These are phyloP conservation scores for Scaptomyza cyrtandrae DNA, from an alignment of 2,888 invertebrate genomes.

Conservation along the genomic window DNA sequence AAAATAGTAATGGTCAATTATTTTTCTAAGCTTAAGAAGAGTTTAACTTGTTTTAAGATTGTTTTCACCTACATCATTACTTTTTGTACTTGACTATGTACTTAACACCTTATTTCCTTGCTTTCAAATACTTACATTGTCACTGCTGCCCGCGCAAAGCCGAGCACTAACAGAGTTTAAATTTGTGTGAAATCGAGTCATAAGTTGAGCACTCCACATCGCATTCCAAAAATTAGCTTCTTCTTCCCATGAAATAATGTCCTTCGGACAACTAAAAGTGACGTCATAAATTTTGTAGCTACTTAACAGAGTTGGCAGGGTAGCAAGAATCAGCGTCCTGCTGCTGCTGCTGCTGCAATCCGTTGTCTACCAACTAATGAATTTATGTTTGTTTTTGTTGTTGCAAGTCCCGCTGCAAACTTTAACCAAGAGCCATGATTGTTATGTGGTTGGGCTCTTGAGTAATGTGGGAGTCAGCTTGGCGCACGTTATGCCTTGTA, in stretches of 20 bases:
- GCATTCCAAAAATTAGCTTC: conserved; percentile 7
- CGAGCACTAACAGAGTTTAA: conserved; percentile 7
- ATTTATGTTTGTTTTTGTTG: conserved; percentile 61
- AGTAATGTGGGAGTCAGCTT: conserved; percentile 9
- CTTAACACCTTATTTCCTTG: neutral
- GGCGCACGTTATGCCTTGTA: conserved; percentile 16
- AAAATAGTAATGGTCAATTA: no score
- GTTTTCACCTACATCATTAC: neutral
- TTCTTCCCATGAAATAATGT: conserved; percentile 34
- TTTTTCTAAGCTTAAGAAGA: no score
- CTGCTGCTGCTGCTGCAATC: conserved; percentile 34
- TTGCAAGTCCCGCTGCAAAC: conserved; percentile 26
- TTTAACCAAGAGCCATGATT: conserved; percentile 68
- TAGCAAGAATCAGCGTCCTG: conserved; percentile 6
- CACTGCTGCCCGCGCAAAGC: neutral
- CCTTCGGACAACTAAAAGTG: conserved; percentile 60
- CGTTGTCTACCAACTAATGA: conserved; percentile 71
- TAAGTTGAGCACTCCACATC: conserved; percentile 21
- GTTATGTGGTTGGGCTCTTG: conserved; percentile 42
- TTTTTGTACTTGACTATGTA: neutral
- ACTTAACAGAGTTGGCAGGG: conserved; percentile 43
- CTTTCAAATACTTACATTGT: neutral
- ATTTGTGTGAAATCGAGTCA: conserved; percentile 28
- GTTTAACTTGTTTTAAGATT: neutral
- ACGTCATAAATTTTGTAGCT: conserved; percentile 72